Evolutionary conservation across 2,797 vertebrate species (phyloP).

Genomic region (Microcaecilia unicolor): DNA sequence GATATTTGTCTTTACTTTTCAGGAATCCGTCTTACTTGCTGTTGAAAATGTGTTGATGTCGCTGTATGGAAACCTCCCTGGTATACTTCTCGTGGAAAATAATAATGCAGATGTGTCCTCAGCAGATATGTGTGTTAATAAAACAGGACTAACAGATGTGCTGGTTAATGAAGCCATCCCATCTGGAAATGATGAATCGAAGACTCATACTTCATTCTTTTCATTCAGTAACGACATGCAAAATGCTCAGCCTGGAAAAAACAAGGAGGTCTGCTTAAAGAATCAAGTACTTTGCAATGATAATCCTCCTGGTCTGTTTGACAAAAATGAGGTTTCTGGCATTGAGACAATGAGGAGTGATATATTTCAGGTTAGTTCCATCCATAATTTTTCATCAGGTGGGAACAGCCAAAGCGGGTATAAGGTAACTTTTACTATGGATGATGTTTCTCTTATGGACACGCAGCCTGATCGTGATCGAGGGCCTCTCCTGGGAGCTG

Average conservation of each 20-base stretch:
- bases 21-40: constrained; percentile 79
- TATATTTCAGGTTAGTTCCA: constrained; percentile 17
- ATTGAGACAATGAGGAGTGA: constrained; percentile 3
- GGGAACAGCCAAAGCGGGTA: constrained; percentile 53
- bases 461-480: background rate
- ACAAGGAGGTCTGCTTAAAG: constrained; percentile 33
- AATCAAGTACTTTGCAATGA: constrained; percentile 20
- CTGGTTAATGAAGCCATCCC: constrained; percentile 31
- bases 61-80: constrained; percentile 66
- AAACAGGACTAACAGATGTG: constrained; percentile 47
- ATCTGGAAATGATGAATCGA: constrained; percentile 26
- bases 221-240: constrained; percentile 24
- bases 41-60: constrained; percentile 78
- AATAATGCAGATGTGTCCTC: constrained; percentile 46
- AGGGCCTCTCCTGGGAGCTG: constrained; percentile 1
- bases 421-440: constrained; percentile 24
- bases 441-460: constrained; percentile 11
- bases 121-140: constrained; percentile 37
- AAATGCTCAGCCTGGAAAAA: constrained; percentile 33
- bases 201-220: constrained; percentile 26
- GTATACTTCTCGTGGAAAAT: constrained; percentile 32
- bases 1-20: constrained; percentile 12
- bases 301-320: constrained; percentile 10
- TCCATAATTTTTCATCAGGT: constrained; percentile 32
- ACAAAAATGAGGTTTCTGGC: constrained; percentile 19